These are phyloP conservation scores for Prunella fulvescens DNA, from an alignment of 2,113 vertebrate species.

Conservation along the genomic window DNA sequence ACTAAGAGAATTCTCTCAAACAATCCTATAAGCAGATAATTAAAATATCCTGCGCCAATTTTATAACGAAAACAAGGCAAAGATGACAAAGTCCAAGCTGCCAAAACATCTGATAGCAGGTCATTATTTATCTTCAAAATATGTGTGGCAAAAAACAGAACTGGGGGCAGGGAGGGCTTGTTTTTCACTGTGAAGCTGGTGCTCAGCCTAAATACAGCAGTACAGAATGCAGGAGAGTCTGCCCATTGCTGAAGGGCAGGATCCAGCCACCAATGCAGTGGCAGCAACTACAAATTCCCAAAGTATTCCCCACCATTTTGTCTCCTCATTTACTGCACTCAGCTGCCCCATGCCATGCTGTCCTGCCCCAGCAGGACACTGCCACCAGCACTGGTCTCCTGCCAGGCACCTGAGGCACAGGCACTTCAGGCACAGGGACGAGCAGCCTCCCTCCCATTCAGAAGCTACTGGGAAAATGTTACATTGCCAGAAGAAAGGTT, in stretches of 20 bases:
- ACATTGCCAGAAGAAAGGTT: background rate
- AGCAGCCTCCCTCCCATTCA: background rate
- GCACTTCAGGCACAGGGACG: accelerated
- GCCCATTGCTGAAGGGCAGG: background rate
- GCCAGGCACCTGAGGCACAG: background rate
- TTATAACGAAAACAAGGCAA: background rate
- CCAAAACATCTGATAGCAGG: background rate
- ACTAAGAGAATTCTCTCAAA: background rate
- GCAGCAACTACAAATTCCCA: background rate
- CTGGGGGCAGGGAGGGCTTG: accelerated
- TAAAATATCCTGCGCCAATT: background rate
- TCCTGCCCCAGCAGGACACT: background rate
- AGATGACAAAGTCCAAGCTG: background rate
- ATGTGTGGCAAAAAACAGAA: background rate
- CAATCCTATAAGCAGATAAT: background rate
- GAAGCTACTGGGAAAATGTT: background rate
- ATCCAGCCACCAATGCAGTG: background rate
- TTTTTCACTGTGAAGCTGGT: background rate
- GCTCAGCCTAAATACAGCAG: background rate
- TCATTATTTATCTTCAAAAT: background rate
- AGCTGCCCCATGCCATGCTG: background rate
- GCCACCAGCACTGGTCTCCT: background rate
- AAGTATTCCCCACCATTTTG: background rate
- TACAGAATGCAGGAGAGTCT: background rate
- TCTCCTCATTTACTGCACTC: background rate